phyloP scores from a whole-genome alignment of 2,113 vertebrate species.

The Eptesicus fuscus region DNA sequence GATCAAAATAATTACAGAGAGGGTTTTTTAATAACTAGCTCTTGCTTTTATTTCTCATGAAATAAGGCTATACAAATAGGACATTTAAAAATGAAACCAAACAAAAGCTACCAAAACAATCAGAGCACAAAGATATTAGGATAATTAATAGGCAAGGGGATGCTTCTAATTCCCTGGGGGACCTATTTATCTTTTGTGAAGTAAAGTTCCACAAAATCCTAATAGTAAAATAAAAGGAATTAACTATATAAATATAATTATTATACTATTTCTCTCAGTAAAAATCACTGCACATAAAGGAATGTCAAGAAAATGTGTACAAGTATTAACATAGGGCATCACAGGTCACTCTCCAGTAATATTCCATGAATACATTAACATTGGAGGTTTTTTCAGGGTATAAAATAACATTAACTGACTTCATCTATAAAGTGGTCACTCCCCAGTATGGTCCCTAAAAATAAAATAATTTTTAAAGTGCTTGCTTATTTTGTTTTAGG shows the following conservation, averaged over 20 bases:
- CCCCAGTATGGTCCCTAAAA: not conserved
- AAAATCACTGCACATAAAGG: not conserved
- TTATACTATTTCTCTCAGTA: not conserved
- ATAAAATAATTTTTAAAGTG: not conserved
- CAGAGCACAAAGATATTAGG: slow-evolving; percentile 19
- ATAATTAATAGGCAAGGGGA: slow-evolving; percentile 9
- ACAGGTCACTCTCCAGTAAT: not conserved
- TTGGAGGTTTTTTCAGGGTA: not conserved
- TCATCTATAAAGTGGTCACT: not conserved
- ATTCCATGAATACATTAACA: not conserved
- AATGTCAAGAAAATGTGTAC: not conserved
- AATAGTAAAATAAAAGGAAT: not conserved
- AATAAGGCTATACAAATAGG: slow-evolving; percentile 18
- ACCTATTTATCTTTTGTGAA: slow-evolving; percentile 9
- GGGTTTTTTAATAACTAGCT: not conserved
- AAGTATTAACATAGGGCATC: not conserved
- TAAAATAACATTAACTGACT: not conserved
- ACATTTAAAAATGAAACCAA: slow-evolving; percentile 47
- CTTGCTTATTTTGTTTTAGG: not conserved
- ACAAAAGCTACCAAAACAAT: slow-evolving; percentile 20
- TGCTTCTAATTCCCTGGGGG: not conserved
- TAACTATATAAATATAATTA: not conserved
- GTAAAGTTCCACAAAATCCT: not conserved
- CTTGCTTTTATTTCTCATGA: slow-evolving; percentile 1
- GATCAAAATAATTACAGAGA: slow-evolving; percentile 26